Evolutionary conservation across 1,140 invertebrate genomes (phyloP).

Genomic region (Stenopsyche tienmushanensis): DNA sequence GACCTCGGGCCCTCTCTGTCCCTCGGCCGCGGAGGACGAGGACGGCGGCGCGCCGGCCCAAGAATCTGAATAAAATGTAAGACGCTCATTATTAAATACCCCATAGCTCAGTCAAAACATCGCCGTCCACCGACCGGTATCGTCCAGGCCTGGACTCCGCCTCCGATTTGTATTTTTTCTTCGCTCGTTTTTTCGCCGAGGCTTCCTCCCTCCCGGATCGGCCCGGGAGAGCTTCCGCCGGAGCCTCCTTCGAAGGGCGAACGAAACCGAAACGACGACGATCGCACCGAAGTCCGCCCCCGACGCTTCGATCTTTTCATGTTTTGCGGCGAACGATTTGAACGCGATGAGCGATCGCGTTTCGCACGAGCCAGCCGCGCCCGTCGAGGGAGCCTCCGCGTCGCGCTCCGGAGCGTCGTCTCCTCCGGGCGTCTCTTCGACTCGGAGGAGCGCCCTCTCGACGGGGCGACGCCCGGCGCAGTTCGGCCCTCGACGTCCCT

Average conservation of each 20-base stretch:
- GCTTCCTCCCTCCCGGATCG: no score
- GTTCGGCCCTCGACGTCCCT: constrained; percentile 2
- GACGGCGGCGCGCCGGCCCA: constrained; percentile 10
- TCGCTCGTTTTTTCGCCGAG: not conserved
- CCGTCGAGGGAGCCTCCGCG: no score
- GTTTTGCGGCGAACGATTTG: no score
- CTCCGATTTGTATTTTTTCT: not conserved
- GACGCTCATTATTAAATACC: constrained; percentile 42
- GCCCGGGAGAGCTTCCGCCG: no score
- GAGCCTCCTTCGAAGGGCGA: no score
- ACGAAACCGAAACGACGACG: no score
- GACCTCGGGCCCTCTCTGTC: not conserved
- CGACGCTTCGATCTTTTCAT: no score
- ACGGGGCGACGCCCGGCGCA: not conserved
- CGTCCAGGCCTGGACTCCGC: not conserved
- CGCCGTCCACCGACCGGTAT: constrained; percentile 16
- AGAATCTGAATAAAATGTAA: constrained; percentile 42
- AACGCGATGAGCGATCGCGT: no score
- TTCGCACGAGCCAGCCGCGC: no score
- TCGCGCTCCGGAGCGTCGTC: no score
- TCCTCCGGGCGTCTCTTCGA: no score
- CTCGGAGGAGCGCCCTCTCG: not conserved
- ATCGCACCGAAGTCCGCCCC: no score
- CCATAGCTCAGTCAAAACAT: constrained; percentile 41
- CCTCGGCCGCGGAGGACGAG: not conserved